Evolutionary conservation across 2,113 vertebrate genomes (phyloP).

Genomic region (Phoenicopterus ruber): DNA sequence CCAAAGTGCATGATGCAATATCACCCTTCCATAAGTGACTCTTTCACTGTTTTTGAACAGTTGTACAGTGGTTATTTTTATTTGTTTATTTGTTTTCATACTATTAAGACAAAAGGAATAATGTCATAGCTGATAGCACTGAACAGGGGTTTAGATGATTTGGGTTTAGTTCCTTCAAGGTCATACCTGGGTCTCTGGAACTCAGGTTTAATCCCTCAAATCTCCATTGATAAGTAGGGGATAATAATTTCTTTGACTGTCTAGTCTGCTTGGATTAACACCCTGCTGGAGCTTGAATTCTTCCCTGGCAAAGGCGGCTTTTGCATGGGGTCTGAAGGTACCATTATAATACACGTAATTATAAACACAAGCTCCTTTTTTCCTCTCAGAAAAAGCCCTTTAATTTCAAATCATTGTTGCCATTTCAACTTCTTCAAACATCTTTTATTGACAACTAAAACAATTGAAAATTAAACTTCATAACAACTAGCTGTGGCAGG

Average conservation of each 20-base stretch:
- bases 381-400: background rate
- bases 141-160: background rate
- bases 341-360: background rate
- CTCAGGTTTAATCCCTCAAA: background rate
- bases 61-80: background rate
- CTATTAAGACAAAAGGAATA: background rate
- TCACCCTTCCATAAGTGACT: background rate
- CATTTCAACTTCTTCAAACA: background rate
- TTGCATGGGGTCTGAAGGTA: background rate
- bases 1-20: background rate
- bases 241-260: slow-evolving; percentile 21
- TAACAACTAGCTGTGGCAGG: background rate
- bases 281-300: background rate
- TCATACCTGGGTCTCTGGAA: background rate
- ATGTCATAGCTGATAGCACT: background rate
- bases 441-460: background rate
- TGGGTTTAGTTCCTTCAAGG: background rate
- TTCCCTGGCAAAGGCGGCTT: background rate
- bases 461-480: background rate
- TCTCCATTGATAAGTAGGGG: background rate
- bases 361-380: background rate
- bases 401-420: background rate
- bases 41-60: background rate
- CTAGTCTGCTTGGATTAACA: slow-evolving; percentile 1
- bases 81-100: background rate